phyloP scores from a whole-genome alignment of 2,113 vertebrate genomes.

The Microcebus ravelobensis region DNA sequence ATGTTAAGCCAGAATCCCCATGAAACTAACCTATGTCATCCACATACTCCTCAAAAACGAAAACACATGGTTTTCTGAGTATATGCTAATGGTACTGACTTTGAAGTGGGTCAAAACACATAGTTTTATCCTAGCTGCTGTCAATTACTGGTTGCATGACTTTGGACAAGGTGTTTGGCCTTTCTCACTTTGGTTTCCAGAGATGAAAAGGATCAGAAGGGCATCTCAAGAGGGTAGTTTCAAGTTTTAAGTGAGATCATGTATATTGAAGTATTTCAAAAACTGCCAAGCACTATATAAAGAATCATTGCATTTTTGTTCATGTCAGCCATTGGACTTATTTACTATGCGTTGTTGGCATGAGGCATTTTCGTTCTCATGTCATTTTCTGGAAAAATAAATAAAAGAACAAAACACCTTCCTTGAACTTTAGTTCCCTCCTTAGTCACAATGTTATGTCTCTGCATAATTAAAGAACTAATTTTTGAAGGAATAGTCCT shows the following conservation, averaged over 20 bases:
- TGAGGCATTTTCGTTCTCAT: background rate
- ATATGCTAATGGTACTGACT: background rate
- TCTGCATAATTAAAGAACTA: background rate
- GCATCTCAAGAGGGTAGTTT: background rate
- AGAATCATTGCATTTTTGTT: background rate
- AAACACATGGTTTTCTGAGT: background rate
- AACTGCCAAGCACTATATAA: background rate
- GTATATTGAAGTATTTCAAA: background rate
- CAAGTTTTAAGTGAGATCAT: background rate
- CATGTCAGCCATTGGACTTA: background rate
- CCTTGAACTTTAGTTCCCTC: background rate
- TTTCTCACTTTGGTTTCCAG: background rate
- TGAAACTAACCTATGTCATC: background rate
- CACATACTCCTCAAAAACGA: background rate
- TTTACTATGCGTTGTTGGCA: background rate
- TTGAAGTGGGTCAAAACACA: background rate
- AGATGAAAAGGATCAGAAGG: background rate
- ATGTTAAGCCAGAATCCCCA: background rate
- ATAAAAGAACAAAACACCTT: background rate
- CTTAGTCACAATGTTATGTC: background rate
- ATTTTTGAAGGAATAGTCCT: background rate
- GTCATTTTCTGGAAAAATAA: constrained; percentile 14
- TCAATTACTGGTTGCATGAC: background rate
- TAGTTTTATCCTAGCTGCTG: background rate
- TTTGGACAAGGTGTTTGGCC: background rate